Evolutionary conservation across 2,113 vertebrate species (phyloP).

Genomic region (Sinocyclocheilus rhinocerous): DNA sequence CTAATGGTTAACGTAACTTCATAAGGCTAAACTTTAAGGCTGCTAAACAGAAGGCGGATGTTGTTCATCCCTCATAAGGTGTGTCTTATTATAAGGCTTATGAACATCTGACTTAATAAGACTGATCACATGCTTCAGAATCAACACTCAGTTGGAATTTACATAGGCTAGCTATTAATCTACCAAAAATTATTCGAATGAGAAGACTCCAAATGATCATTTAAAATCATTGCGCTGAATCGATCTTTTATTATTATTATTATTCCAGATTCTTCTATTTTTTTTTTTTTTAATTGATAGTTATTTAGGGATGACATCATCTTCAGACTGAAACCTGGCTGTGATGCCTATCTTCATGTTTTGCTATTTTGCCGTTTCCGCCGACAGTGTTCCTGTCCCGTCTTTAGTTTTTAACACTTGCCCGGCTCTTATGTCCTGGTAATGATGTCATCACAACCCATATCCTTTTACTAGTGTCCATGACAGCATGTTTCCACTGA

Average conservation of each 20-base stretch:
- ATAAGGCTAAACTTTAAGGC: background rate
- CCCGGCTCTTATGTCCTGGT: background rate
- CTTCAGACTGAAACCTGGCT: background rate
- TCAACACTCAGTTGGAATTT: background rate
- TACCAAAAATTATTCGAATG: background rate
- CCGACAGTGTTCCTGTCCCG: background rate
- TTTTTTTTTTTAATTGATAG: background rate
- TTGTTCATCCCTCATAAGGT: background rate
- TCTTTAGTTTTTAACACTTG: background rate
- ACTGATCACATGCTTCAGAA: background rate
- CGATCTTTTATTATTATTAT: background rate
- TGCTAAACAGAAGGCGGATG: background rate
- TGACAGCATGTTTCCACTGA: slow-evolving; percentile 30
- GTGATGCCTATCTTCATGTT: background rate
- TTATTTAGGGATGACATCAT: slow-evolving; percentile 1
- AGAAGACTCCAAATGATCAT: background rate
- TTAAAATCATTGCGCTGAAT: background rate
- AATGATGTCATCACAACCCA: slow-evolving; percentile 24
- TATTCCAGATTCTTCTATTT: background rate
- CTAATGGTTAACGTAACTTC: background rate
- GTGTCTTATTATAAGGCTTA: background rate
- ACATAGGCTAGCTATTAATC: background rate
- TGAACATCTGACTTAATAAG: background rate
- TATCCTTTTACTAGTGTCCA: slow-evolving; percentile 10
- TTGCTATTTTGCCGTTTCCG: background rate